Evolutionary conservation across 2,797 vertebrate species (phyloP).

Genomic region (Acanthornis magna): DNA sequence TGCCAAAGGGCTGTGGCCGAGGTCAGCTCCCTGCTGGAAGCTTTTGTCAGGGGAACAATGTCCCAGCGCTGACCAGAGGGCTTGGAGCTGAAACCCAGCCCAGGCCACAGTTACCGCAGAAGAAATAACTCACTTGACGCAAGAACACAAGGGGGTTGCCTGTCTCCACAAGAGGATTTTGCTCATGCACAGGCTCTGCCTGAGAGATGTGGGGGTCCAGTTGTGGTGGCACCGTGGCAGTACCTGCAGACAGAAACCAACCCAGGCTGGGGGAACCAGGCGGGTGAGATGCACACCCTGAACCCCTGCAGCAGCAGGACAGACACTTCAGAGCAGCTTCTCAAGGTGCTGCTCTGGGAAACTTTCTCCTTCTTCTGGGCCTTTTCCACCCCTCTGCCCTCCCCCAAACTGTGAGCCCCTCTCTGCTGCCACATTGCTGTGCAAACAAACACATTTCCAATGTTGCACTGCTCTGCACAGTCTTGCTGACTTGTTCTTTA

Average conservation of each 20-base stretch:
- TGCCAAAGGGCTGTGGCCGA: not conserved
- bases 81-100: not conserved
- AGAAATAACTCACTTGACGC: not conserved
- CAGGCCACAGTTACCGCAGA: not conserved
- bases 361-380: not conserved
- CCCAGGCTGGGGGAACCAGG: fast-evolving
- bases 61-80: not conserved
- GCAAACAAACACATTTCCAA: not conserved
- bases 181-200: not conserved
- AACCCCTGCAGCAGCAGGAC: not conserved
- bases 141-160: too few relatives aligned
- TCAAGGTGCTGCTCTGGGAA: not conserved
- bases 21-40: not conserved
- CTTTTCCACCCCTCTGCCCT: not conserved
- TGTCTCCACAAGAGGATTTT: not conserved
- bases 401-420: not conserved
- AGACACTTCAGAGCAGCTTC: not conserved
- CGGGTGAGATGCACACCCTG: not conserved
- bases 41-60: not conserved
- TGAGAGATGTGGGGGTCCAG: not conserved
- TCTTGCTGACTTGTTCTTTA: not conserved
- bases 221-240: too few relatives aligned
- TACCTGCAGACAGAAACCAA: not conserved
- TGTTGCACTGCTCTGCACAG: fast-evolving
- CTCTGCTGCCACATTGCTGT: not conserved